Percentiles rank a stretch among this genome's conserved stretches.
These are phyloP conservation scores for Uropsilus gracilis DNA, from an alignment of 2,113 vertebrate species.

Conservation along the genomic window DNA sequence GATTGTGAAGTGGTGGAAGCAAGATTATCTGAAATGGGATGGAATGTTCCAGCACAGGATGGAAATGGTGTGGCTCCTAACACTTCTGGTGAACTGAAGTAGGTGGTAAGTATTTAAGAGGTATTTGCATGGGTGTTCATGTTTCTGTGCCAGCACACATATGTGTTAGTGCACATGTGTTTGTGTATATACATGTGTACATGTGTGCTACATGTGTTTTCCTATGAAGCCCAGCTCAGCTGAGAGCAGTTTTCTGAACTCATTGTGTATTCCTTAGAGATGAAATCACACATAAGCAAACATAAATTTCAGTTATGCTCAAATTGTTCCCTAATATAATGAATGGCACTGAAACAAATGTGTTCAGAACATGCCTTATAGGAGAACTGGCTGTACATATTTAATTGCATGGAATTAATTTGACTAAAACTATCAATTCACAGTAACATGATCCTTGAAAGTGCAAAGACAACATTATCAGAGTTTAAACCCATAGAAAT, in stretches of 20 bases:
- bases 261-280: not conserved
- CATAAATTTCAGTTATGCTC: not conserved
- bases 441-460: not conserved
- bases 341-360: not conserved
- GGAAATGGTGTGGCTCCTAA: not conserved
- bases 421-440: not conserved
- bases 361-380: not conserved
- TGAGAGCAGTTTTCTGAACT: not conserved
- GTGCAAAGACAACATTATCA: not conserved
- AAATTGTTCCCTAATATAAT: not conserved
- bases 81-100: accelerated
- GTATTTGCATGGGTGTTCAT: too few species aligned
- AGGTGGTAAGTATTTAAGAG: too few species aligned
- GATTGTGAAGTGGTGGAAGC: not conserved
- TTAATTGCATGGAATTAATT: not conserved
- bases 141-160: not conserved
- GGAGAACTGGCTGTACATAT: not conserved
- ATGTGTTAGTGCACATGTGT: too few species aligned
- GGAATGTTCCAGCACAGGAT: too few species aligned
- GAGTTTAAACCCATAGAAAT: not conserved
- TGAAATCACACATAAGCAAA: not conserved
- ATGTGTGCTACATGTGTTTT: not conserved
- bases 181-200: not conserved
- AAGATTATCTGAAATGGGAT: not conserved
- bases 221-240: not conserved